Base-by-base conservation (phyloP, 2,888 invertebrate species). In the Oxystoma pomonae region DNA sequence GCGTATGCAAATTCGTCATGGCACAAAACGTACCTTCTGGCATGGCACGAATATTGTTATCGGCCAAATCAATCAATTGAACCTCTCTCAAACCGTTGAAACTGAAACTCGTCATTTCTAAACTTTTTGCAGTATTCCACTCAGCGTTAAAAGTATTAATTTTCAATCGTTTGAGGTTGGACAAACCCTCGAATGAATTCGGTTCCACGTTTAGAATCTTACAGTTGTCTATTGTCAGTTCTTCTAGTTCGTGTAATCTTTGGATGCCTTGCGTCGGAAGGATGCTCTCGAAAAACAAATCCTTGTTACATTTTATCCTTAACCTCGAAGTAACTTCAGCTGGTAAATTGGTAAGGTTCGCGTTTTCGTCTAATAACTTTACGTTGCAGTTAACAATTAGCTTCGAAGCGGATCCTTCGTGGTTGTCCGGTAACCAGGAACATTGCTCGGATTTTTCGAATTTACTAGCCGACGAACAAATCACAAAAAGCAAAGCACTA, bases 21-120 rank as follows among this genome's bases (percentile, higher is more conserved):
- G 88, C 86, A 81, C 94, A 94, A 77, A 94, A 90, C 68, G 87
- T 86, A 73, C 88, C 89, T 71, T 90, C 89, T 55, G 94, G 92
- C 76, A 94, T 79, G 68, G 88, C 87, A 72, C 90, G 86, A 69
- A 95, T 86, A 82, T 94, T 93, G 82, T 92, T 94, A 81, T 90
- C 88, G 75, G 89, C 87, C 79, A 95, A 83, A 81, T 94, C 90
- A 74, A 94, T 82, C 64, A 86, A 85, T 77, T 90, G 90, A 59
- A 95, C 83, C 79, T 93, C 92, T 74, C 88, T 86, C 71, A 95
- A 83, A 67, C 92, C 92, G 73, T 86, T 85, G 75, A 95, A 87
- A 67, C 90, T 87, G 71, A 86, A 87, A 67, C 87, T 81, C 65
- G 86, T 84, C 74, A 94, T 80, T 75, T 93, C 92, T 74, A 95